A percentile compares a stretch with the other conserved stretches of the same genome.
Conservation (phyloP, 2,113 vertebrate species). For the Zosterops lateralis region DNA sequence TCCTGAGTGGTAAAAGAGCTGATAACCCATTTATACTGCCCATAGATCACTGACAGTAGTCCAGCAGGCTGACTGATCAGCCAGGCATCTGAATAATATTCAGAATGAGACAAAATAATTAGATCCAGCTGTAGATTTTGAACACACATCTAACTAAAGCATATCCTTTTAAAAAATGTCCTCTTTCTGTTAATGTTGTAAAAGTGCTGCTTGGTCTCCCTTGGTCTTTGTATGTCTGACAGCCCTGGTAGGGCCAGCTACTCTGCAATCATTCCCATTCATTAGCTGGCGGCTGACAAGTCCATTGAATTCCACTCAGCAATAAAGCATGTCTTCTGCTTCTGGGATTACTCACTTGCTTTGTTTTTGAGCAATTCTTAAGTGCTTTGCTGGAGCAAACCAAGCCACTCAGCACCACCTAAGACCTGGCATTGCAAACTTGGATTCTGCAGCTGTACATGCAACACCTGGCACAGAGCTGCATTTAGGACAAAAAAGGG, state of each 20-base stretch:
- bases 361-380: neutral
- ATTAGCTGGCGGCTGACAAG: constrained; percentile 14
- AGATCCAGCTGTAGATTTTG: neutral
- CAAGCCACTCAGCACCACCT: neutral
- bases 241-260: constrained; percentile 8
- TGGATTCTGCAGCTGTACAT: neutral
- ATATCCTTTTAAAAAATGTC: neutral
- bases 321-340: constrained; percentile 18
- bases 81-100: constrained; percentile 21
- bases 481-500: neutral
- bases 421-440: neutral
- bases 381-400: constrained; percentile 1
- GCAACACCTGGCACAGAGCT: neutral
- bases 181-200: neutral
- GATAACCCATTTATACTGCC: constrained; percentile 11
- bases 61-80: neutral
- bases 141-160: neutral
- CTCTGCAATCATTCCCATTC: neutral
- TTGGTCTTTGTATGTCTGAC: neutral
- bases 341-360: constrained; percentile 32
- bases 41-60: constrained; percentile 1
- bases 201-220: neutral
- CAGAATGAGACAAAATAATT: constrained; percentile 46
- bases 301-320: constrained; percentile 32
- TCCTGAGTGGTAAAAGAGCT: neutral